A percentile compares a stretch with the other conserved stretches of the same genome.
phyloP scores from a whole-genome alignment of 2,888 invertebrate genomes.

The Tachina grossa region DNA sequence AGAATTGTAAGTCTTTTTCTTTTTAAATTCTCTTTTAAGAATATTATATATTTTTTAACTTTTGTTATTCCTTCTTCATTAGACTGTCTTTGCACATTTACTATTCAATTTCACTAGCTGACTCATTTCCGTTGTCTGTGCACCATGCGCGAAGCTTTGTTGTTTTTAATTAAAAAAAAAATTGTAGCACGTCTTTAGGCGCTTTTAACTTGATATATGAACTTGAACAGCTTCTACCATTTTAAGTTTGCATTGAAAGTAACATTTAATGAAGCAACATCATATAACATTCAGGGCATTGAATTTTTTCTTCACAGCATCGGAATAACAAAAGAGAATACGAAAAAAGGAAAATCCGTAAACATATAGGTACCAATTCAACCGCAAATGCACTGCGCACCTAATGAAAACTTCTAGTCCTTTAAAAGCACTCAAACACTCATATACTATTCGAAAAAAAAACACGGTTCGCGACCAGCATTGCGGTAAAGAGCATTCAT shows the following conservation, averaged over 20 bases:
- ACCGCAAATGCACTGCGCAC: conserved; percentile 66
- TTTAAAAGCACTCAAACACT: conserved; percentile 4
- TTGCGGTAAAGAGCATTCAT: conserved; percentile 67
- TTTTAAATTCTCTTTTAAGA: neutral
- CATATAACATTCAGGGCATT: conserved; percentile 2
- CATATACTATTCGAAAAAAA: neutral
- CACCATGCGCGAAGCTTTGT: neutral
- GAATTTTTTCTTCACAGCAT: conserved; percentile 7
- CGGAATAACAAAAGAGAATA: neutral
- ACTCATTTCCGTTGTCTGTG: conserved; percentile 9
- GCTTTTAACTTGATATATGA: conserved; percentile 57
- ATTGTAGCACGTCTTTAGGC: conserved; percentile 61
- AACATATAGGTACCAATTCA: conserved; percentile 42
- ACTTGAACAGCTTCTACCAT: conserved; percentile 19
- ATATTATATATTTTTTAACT: neutral
- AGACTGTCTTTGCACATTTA: neutral
- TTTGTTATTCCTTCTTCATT: neutral
- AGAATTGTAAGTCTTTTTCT: neutral
- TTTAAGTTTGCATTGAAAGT: conserved; percentile 20
- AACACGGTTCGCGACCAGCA: conserved; percentile 64
- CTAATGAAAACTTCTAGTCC: conserved; percentile 50
- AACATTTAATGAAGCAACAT: conserved; percentile 35
- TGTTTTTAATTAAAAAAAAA: conserved; percentile 63
- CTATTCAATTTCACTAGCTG: neutral
- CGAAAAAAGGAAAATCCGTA: neutral